Conservation (phyloP, 2,888 invertebrate genomes). For the Cataglyphis cursor region DNA sequence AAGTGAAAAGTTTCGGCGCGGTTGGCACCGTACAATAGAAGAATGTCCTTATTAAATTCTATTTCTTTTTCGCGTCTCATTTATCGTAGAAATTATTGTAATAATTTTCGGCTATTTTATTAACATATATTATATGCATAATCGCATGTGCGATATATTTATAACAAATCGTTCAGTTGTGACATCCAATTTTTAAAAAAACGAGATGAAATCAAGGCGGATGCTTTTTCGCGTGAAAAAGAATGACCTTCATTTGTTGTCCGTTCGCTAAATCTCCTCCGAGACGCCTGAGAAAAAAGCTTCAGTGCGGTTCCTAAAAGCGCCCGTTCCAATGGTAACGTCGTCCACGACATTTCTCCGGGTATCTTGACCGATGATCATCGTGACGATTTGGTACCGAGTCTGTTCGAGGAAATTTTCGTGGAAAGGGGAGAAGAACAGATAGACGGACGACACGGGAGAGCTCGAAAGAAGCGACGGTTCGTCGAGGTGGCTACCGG, state of each 20-base stretch:
- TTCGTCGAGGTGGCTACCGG: constrained; percentile 58
- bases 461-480: constrained; percentile 44
- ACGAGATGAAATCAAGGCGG: constrained; percentile 28
- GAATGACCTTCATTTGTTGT: constrained; percentile 67
- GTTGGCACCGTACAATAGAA: background rate
- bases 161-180: background rate
- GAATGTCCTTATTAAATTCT: constrained; percentile 30
- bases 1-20: constrained; percentile 37
- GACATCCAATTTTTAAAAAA: constrained; percentile 30
- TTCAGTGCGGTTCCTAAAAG: constrained; percentile 64
- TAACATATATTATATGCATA: background rate
- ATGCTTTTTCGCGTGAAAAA: constrained; percentile 53
- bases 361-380: constrained; percentile 78
- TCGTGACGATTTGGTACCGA: constrained; percentile 71
- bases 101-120: background rate
- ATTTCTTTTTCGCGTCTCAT: background rate
- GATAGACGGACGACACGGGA: constrained; percentile 55
- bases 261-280: constrained; percentile 66
- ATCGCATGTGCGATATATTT: background rate
- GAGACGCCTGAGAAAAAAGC: constrained; percentile 58
- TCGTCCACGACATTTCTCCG: constrained; percentile 57
- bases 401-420: constrained; percentile 55
- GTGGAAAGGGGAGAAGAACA: constrained; percentile 25
- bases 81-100: background rate
- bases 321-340: constrained; percentile 51